Base-by-base conservation (phyloP, 2,797 vertebrate genomes). In the Myotis daubentonii region DNA sequence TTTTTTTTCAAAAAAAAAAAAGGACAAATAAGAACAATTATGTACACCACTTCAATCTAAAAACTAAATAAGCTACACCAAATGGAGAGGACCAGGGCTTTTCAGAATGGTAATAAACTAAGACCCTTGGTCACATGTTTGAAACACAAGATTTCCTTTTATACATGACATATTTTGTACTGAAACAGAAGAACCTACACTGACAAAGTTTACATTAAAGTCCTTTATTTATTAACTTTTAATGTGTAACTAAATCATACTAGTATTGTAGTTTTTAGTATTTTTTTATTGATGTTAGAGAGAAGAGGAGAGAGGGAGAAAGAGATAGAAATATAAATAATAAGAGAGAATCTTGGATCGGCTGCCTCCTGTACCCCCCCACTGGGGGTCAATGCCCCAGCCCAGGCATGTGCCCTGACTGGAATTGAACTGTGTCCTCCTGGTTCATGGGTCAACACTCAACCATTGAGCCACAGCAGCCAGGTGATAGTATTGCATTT, bases 81-180 rank as follows among this genome's bases (percentile, higher is more conserved):
- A 78, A 79, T 38, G 22, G 6, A 82, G 20, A 90, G 71, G 55
- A 60, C 47, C 23, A 62, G 71, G 23, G 41, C 20, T 93, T 82
- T 89, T 78, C 57, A 92, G 30, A 93, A 87, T 3, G 20, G 44
- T 75, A 93, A 85, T 60, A 84, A 83, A 76, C 28, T 68, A 83
- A 94, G 12, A 53, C 4, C 60, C 53, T 57, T 20, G 57, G 49
- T 71, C 51, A 28, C 25, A 55, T 22, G 20, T 41, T 66, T 87
- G 28, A 92, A 57, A 74, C 7, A 13, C 7, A 89, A 84, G 60
- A 85, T 79, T 92, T 87, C 44, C 65, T 74, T 92, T 85, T 87
- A 87, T 38, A 10, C 0, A 25, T 38, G 82, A 81, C 8, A 23
- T 44, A 74, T 68, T 88, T 70, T 88, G 33, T 22, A 80, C 49